Conservation (phyloP, 2,888 invertebrate species). For the Pseudanteris insignis region DNA sequence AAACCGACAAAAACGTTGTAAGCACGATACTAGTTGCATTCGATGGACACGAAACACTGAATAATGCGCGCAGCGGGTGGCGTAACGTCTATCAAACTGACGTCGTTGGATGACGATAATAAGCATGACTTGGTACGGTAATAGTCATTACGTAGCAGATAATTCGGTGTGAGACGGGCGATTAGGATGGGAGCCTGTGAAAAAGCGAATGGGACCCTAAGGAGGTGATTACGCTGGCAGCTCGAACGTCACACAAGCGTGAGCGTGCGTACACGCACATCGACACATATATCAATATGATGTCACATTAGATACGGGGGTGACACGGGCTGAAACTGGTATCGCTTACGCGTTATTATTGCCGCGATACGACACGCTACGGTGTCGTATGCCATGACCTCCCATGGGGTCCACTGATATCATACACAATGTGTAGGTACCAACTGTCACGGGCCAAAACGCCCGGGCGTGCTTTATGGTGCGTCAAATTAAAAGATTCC, state of each 20-base stretch:
- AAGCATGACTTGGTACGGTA: slow-evolving; percentile 30
- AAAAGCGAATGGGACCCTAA: slow-evolving; percentile 61
- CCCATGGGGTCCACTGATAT: slow-evolving; percentile 59
- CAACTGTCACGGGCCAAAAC: slow-evolving; percentile 60
- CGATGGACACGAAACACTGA: slow-evolving; percentile 20
- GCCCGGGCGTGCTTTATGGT: slow-evolving; percentile 65
- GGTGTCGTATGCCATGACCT: slow-evolving; percentile 62
- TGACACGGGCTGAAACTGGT: slow-evolving; percentile 50
- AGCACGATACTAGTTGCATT: slow-evolving; percentile 24
- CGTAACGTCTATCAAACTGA: slow-evolving; percentile 34
- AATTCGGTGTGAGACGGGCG: slow-evolving; percentile 50
- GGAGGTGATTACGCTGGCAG: slow-evolving; percentile 59
- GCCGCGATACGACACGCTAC: slow-evolving; percentile 64
- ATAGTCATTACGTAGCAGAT: slow-evolving; percentile 45
- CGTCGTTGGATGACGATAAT: no score
- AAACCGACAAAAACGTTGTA: slow-evolving; percentile 12
- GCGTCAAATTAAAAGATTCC: slow-evolving; percentile 67
- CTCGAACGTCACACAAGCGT: slow-evolving; percentile 24
- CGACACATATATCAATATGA: slow-evolving; percentile 51
- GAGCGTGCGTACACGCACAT: slow-evolving; percentile 26
- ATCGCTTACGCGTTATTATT: slow-evolving; percentile 67
- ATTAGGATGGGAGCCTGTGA: slow-evolving; percentile 47
- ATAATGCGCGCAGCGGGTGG: slow-evolving; percentile 33
- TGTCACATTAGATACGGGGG: slow-evolving; percentile 56
- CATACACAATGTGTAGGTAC: slow-evolving; percentile 59